A percentile compares a stretch with the other conserved stretches of the same genome.
phyloP scores from a whole-genome alignment of 1,140 invertebrate genomes.

The Berghia stephanieae region DNA sequence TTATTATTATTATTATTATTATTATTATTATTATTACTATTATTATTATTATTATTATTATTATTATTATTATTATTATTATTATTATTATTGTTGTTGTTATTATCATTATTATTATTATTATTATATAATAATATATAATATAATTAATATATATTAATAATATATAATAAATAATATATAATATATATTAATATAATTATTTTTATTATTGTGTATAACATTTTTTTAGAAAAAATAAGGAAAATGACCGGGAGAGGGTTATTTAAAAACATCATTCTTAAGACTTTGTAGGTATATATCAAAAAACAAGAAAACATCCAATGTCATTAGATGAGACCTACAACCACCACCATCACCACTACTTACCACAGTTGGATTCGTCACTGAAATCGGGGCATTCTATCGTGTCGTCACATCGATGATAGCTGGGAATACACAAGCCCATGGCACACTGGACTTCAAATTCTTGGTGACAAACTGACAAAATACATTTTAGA shows the following conservation, averaged over 20 bases:
- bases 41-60: neutral
- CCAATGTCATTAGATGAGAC: neutral
- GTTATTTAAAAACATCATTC: no score
- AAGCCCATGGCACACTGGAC: slow-evolving; percentile 49
- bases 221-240: no score
- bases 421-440: slow-evolving; percentile 46
- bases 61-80: no score
- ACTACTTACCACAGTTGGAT: slow-evolving; percentile 23
- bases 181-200: no score
- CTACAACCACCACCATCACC: neutral
- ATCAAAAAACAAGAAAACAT: neutral
- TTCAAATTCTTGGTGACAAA: slow-evolving; percentile 36
- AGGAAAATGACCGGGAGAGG: no score
- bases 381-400: slow-evolving; percentile 52
- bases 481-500: slow-evolving; percentile 5
- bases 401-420: slow-evolving; percentile 39
- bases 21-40: neutral
- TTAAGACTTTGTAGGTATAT: no score
- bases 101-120: no score
- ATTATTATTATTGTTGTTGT: no score
- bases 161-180: no score
- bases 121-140: no score
- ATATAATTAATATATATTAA: no score
- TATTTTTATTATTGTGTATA: no score
- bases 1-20: neutral